phyloP scores from a whole-genome alignment of 2,888 invertebrate species.

The Dromius quadrimaculatus region DNA sequence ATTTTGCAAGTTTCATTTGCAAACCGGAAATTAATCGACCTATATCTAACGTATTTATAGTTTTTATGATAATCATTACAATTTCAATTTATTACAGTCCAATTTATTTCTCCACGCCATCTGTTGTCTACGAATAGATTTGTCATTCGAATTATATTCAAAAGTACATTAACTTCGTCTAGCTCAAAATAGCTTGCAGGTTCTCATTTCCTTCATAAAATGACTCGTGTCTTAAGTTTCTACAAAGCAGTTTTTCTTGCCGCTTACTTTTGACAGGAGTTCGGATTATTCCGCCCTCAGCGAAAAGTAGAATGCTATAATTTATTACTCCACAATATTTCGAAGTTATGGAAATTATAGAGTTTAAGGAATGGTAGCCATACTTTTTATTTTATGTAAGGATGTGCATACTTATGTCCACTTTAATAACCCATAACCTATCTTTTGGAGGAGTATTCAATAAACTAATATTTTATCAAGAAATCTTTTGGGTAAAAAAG shows the following conservation, averaged over 20 bases:
- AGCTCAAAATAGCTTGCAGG: not conserved
- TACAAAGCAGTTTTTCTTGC: conserved; percentile 12
- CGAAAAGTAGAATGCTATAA: conserved; percentile 55
- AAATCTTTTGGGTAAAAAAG: no score
- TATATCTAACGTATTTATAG: conserved; percentile 4
- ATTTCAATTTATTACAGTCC: not conserved
- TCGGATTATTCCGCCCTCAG: conserved; percentile 31
- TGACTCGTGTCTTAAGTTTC: not conserved
- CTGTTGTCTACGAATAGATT: not conserved
- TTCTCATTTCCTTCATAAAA: not conserved
- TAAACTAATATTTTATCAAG: conserved; percentile 3
- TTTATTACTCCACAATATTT: conserved; percentile 55
- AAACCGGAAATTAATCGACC: conserved; percentile 19
- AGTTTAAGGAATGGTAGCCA: conserved; percentile 38
- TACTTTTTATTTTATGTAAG: conserved; percentile 8
- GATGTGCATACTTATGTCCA: conserved; percentile 8
- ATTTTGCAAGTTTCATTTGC: conserved; percentile 18
- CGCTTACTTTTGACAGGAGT: conserved; percentile 1
- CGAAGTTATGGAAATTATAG: conserved; percentile 57
- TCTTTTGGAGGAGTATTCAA: not conserved
- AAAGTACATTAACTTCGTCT: conserved; percentile 13
- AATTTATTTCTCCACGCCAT: not conserved
- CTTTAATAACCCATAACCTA: not conserved
- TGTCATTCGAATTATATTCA: conserved; percentile 3
- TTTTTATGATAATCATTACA: conserved; percentile 8